Evolutionary conservation across 2,888 invertebrate genomes (phyloP).

Genomic region (Nipponacmea schrenckii): DNA sequence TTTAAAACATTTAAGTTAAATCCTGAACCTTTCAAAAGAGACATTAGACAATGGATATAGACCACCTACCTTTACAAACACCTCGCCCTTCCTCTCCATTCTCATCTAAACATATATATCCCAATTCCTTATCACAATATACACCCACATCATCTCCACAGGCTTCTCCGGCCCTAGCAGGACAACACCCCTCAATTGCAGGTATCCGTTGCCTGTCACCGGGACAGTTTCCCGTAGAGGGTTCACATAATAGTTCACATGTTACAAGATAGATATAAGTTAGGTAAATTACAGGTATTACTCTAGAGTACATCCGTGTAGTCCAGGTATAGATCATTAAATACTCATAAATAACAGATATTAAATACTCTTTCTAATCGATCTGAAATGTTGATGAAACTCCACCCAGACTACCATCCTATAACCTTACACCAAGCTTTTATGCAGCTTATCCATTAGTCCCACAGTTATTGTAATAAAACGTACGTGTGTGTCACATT

Average conservation of each 20-base stretch:
- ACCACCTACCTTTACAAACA: slow-evolving; percentile 15
- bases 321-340: not conserved
- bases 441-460: not conserved
- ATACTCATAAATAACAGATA: not conserved
- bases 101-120: slow-evolving; percentile 15
- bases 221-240: slow-evolving; percentile 11
- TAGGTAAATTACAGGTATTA: not conserved
- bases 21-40: too few species aligned
- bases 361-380: not conserved
- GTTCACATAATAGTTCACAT: slow-evolving; percentile 11
- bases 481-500: slow-evolving; percentile 2
- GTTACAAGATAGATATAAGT: not conserved
- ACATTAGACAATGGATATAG: not conserved
- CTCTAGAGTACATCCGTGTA: not conserved
- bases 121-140: slow-evolving; percentile 19
- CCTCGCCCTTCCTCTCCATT: slow-evolving; percentile 5
- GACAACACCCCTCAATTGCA: slow-evolving; percentile 16
- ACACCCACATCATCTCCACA: slow-evolving; percentile 8
- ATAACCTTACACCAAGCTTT: not conserved
- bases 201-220: slow-evolving; percentile 14
- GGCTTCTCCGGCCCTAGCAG: slow-evolving; percentile 12
- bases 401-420: not conserved
- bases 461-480: not conserved
- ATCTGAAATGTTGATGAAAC: not conserved
- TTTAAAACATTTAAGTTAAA: too few species aligned